phyloP scores from a whole-genome alignment of 2,113 vertebrate genomes.

The Strigops habroptila region DNA sequence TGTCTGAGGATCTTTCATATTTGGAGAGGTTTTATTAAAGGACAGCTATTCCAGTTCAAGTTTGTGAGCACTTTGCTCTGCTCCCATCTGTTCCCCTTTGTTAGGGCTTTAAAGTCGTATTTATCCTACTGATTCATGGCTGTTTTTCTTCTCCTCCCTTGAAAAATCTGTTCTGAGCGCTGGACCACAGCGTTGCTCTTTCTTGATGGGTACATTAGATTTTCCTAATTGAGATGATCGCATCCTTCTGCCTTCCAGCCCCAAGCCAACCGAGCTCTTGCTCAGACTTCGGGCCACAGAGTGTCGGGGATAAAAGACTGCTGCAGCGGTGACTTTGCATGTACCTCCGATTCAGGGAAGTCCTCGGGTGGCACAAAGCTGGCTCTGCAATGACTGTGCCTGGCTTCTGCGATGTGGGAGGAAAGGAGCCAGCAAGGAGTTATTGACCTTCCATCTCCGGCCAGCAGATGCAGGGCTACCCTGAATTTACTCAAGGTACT shows the following conservation, averaged over 20 bases:
- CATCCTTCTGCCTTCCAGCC: background rate
- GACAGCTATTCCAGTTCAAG: conserved; percentile 17
- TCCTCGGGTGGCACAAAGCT: background rate
- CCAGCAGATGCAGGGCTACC: background rate
- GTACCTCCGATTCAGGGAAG: background rate
- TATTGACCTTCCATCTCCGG: background rate
- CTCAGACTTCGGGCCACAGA: background rate
- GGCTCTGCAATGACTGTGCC: background rate
- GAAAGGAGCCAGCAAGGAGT: background rate
- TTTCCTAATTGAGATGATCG: background rate
- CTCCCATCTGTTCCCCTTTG: conserved; percentile 17
- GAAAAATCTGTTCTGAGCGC: background rate
- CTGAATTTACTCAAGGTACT: background rate
- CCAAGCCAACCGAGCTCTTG: background rate
- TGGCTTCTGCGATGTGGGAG: rapidly evolving
- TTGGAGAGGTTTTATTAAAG: conserved; percentile 30
- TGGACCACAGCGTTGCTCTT: background rate
- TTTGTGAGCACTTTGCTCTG: background rate
- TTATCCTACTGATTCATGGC: conserved; percentile 9
- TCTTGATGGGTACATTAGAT: background rate
- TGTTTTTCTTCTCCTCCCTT: background rate
- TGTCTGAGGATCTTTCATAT: conserved; percentile 34
- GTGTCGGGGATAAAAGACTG: background rate
- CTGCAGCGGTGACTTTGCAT: rapidly evolving
- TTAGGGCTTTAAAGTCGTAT: conserved; percentile 22